phyloP scores from a whole-genome alignment of 2,888 invertebrate genomes.

The Ennomos quercinarius region DNA sequence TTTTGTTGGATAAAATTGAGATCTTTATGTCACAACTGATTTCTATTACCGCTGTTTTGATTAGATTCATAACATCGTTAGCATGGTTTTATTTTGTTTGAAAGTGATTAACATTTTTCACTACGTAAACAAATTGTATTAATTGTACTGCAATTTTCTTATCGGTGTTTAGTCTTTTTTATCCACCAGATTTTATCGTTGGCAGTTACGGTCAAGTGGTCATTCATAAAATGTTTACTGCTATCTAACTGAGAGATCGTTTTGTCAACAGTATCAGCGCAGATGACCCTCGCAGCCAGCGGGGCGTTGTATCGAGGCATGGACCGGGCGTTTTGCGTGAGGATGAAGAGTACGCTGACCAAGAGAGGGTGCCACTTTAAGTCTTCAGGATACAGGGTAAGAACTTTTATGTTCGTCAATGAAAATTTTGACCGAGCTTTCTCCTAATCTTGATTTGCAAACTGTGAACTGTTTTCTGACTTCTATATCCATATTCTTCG shows the following conservation, averaged over 20 bases:
- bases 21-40: slow-evolving; percentile 43
- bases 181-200: slow-evolving; percentile 38
- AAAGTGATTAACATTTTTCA: no score
- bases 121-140: no score
- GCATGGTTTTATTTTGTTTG: background rate
- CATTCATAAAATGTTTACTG: slow-evolving; percentile 40
- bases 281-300: slow-evolving; percentile 91
- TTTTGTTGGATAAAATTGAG: slow-evolving; percentile 51
- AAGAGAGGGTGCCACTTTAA: slow-evolving; percentile 99
- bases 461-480: background rate
- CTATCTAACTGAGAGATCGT: slow-evolving; percentile 37
- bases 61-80: slow-evolving; percentile 30
- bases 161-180: slow-evolving; percentile 34
- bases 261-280: slow-evolving; percentile 89
- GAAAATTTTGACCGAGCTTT: background rate
- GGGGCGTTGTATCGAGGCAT: slow-evolving; percentile 92
- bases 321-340: slow-evolving; percentile 96
- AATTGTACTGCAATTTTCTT: no score
- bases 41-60: slow-evolving; percentile 35
- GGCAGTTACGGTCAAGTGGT: slow-evolving; percentile 30
- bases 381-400: slow-evolving; percentile 97
- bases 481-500: background rate
- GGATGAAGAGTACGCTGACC: slow-evolving; percentile 99
- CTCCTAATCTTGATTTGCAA: background rate
- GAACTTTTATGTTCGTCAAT: slow-evolving; percentile 49